Evolutionary conservation across 1,140 invertebrate species (phyloP), one percentile per base, ranked within the genome.

Genomic region (Drosophila aff.): DNA sequence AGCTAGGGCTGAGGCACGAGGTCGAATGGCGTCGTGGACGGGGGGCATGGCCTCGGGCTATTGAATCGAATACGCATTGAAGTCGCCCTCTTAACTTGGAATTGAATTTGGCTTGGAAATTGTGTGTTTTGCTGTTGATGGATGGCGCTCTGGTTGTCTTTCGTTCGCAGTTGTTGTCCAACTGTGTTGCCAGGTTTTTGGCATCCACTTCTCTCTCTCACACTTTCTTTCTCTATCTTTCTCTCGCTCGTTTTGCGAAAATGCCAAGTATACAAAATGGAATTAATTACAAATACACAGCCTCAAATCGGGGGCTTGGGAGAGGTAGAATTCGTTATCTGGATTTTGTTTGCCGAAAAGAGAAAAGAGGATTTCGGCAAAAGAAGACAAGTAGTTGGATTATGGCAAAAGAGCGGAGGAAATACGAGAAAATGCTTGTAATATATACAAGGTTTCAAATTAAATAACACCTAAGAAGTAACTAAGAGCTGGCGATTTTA

Each of bases 11-110:
- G 21, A 46, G 11, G 15, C 11, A 23, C 36, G 49, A 33, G 21
- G 23, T 23, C 33, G 58, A 33, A 47, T n/a, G 16, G 16, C 16
- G 40, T 21, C 16, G 40, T 21, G 43, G 23, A n/a, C 15, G 4
- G 58, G 40, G 40, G 60, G 40, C 43, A 53, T 58, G 64, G 43
- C 84, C 72, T 50, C 71, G 72, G 80, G 83, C 76, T 52, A 80
- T 86, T 77, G 71, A 85, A 82, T 86, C 64, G 79, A 82, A 87
- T 86, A 84, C 81, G 81, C 55, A 76, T 77, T 76, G 79, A 77
- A 79, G 58, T 85, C 68, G 76, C 49, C 55, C 59, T 44, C 52
- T 62, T 36, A 49, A 47, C 33, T 61, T 26, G 53, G 53, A 76
- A 76, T 77, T 68, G 63, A 75, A 75, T 75, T 75, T 62, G 71